A percentile compares a stretch with the other conserved stretches of the same genome.
Conservation (phyloP, 2,113 vertebrate genomes). For the Chunga burmeisteri region DNA sequence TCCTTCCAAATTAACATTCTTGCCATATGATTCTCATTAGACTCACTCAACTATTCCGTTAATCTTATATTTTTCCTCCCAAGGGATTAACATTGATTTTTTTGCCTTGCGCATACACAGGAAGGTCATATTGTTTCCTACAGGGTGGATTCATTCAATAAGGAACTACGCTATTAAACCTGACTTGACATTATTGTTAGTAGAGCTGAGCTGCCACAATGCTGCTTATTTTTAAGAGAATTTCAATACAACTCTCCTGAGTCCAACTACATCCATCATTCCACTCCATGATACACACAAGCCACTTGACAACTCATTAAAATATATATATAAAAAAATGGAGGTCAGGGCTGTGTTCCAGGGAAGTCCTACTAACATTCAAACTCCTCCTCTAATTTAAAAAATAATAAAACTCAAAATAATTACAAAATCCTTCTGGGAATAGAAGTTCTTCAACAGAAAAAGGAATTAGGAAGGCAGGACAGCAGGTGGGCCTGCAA, state of each 20-base stretch:
- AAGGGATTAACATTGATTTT: constrained; percentile 31
- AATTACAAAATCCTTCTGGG: neutral
- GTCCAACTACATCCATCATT: constrained; percentile 4
- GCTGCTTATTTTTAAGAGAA: neutral
- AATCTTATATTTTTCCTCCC: constrained; percentile 30
- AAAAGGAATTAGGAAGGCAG: neutral
- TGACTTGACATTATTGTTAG: neutral
- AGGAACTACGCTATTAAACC: constrained; percentile 23
- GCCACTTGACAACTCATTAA: constrained; percentile 19
- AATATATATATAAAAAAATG: neutral
- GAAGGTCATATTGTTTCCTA: constrained; percentile 45
- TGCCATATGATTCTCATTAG: constrained; percentile 53
- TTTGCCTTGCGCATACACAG: neutral
- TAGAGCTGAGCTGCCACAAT: neutral
- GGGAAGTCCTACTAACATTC: neutral
- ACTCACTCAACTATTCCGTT: constrained; percentile 9
- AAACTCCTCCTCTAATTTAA: neutral
- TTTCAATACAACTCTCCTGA: constrained; percentile 1
- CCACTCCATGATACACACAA: neutral
- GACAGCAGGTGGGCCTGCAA: neutral
- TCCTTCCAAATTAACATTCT: constrained; percentile 41
- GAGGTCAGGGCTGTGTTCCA: neutral
- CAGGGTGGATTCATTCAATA: constrained; percentile 46
- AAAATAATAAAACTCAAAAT: neutral
- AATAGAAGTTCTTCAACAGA: neutral